Conservation (phyloP, 2,888 invertebrate species). For the Drosophila robusta region DNA sequence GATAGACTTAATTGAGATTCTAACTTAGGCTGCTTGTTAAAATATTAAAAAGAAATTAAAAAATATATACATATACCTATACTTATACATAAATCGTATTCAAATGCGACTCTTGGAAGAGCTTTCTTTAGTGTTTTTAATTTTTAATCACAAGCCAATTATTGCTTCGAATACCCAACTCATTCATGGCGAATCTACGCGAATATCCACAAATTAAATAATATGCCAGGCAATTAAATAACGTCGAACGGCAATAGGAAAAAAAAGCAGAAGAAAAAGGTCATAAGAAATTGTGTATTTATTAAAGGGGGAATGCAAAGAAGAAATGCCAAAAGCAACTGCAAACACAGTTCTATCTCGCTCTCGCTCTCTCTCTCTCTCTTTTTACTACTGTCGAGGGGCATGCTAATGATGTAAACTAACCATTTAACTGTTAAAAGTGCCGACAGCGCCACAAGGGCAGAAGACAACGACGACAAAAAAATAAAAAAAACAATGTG, state of each 20-base stretch:
- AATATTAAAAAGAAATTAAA: background rate
- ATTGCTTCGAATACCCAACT: background rate
- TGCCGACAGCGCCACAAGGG: conserved; percentile 66
- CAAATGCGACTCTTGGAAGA: background rate
- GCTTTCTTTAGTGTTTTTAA: conserved; percentile 2
- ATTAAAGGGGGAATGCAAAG: conserved; percentile 50
- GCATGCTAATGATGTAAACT: conserved; percentile 80
- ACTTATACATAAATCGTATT: background rate
- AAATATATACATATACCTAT: background rate
- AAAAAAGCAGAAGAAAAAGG: conserved; percentile 29
- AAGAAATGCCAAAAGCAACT: conserved; percentile 21
- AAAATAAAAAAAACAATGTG: conserved; percentile 25
- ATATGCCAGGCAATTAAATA: conserved; percentile 54
- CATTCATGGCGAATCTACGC: conserved; percentile 27
- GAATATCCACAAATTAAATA: conserved; percentile 57
- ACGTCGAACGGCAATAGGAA: conserved; percentile 29
- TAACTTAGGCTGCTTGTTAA: background rate
- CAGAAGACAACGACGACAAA: background rate
- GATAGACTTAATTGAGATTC: background rate
- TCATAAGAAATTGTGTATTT: conserved; percentile 67
- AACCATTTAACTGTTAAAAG: conserved; percentile 76
- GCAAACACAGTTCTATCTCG: conserved; percentile 6
- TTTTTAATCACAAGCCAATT: background rate
- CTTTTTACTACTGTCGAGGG: conserved; percentile 14
- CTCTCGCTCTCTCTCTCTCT: background rate